Percentiles rank a stretch among this genome's conserved stretches.
These are phyloP conservation scores for Tipula lateralis DNA, from an alignment of 2,888 invertebrate genomes.

Conservation along the genomic window DNA sequence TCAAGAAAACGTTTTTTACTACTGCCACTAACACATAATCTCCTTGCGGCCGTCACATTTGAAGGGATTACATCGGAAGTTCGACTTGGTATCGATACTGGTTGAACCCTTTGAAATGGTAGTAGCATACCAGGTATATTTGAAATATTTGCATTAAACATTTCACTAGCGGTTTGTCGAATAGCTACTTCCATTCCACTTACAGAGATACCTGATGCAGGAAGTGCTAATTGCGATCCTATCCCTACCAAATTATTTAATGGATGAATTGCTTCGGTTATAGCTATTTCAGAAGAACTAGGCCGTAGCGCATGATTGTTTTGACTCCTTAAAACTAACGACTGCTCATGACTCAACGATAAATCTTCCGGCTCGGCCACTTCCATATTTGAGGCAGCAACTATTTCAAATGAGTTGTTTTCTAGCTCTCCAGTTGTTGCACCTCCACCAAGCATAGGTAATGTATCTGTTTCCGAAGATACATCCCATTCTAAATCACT, in stretches of 20 bases:
- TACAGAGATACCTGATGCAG: constrained; percentile 44
- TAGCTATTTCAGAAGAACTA: constrained; percentile 25
- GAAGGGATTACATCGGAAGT: constrained; percentile 52
- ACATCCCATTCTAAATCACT: constrained; percentile 75
- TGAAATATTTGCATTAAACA: constrained; percentile 45
- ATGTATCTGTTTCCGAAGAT: constrained; percentile 55
- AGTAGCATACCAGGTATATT: constrained; percentile 44
- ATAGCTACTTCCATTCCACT: constrained; percentile 49
- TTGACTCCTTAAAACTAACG: constrained; percentile 44
- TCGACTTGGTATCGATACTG: constrained; percentile 47
- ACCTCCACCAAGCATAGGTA: constrained; percentile 48
- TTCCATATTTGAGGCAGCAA: constrained; percentile 44
- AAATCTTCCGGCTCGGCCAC: constrained; percentile 50
- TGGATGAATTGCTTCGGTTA: constrained; percentile 31
- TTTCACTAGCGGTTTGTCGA: constrained; percentile 41
- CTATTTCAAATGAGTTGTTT: constrained; percentile 38
- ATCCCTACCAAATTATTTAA: constrained; percentile 31
- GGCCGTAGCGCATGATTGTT: constrained; percentile 42
- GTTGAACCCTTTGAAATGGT: constrained; percentile 49
- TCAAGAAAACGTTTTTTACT: constrained; percentile 46
- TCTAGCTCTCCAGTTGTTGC: constrained; percentile 34
- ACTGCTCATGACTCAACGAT: constrained; percentile 48
- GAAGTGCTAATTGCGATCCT: constrained; percentile 42
- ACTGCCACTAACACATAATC: constrained; percentile 36
- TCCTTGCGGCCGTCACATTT: constrained; percentile 42